These are phyloP conservation scores for Reticulitermes speratus DNA, from an alignment of 1,140 invertebrate genomes.

Conservation along the genomic window DNA sequence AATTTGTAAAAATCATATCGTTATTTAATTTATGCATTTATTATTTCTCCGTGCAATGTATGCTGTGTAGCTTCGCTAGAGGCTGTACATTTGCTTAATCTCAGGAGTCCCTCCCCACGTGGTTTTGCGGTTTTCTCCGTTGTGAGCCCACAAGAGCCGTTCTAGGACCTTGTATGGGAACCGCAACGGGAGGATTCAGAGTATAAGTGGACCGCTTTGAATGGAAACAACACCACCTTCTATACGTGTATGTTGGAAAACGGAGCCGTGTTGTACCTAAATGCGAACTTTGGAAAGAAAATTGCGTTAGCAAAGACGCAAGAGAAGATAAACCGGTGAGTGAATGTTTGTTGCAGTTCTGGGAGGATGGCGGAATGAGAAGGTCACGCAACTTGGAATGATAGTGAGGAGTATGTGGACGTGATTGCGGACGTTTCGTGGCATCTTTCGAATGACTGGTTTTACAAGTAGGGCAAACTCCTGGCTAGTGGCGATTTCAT, in stretches of 20 bases:
- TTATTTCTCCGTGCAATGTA: neutral
- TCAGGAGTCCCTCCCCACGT: neutral
- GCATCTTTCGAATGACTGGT: no score
- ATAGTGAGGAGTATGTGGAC: neutral
- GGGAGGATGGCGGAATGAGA: neutral
- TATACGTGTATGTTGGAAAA: neutral
- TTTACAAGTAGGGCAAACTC: no score
- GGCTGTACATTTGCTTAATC: neutral
- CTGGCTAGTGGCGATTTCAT: no score
- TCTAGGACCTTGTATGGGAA: neutral
- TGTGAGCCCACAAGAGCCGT: neutral
- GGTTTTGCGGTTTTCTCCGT: constrained; percentile 3
- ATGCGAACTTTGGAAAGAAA: neutral
- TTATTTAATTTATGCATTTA: no score
- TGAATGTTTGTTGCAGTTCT: neutral
- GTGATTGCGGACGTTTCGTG: neutral
- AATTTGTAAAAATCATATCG: no score
- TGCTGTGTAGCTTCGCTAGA: neutral
- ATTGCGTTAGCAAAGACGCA: neutral
- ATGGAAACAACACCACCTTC: neutral
- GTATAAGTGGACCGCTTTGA: neutral
- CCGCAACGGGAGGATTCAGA: neutral
- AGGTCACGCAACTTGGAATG: neutral
- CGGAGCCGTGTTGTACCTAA: neutral
- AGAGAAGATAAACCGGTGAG: neutral